Conservation (phyloP, 2,797 vertebrate genomes). For the Periophthalmus magnuspinnatus region DNA sequence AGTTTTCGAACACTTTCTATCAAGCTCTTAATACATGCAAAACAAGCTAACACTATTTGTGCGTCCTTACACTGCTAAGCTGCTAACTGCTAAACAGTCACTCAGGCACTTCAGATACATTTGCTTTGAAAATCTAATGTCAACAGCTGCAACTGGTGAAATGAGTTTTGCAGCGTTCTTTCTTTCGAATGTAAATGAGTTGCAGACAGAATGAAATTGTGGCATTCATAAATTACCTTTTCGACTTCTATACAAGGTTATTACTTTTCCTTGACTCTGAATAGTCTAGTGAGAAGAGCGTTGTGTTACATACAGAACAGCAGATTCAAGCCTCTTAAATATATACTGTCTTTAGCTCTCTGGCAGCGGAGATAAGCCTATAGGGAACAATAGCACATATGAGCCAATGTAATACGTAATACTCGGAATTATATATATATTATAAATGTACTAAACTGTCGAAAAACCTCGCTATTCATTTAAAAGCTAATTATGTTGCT, state of each 20-base stretch:
- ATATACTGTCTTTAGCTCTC: background rate
- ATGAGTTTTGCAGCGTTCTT: constrained; percentile 4
- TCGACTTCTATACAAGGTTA: constrained; percentile 4
- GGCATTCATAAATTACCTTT: constrained; percentile 16
- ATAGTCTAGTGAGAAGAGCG: background rate
- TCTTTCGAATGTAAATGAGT: constrained; percentile 7
- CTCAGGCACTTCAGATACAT: constrained; percentile 2
- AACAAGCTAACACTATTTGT: background rate
- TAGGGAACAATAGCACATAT: background rate
- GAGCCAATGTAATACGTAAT: background rate
- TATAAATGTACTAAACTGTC: background rate
- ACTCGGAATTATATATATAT: background rate
- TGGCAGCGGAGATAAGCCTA: background rate
- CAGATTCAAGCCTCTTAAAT: background rate
- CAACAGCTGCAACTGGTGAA: constrained; percentile 3
- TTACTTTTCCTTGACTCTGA: constrained; percentile 3
- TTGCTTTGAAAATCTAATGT: constrained; percentile 10
- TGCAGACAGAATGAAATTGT: background rate
- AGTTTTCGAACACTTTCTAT: background rate
- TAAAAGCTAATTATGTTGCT: background rate
- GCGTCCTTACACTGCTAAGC: background rate
- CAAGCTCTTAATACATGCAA: background rate
- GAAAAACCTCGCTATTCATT: background rate
- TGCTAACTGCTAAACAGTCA: too few relatives aligned
- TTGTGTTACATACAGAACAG: constrained; percentile 4